A percentile compares a stretch with the other conserved stretches of the same genome.
These are phyloP conservation scores for Drosophila helvetica DNA, from an alignment of 2,888 invertebrate genomes.

Conservation along the genomic window DNA sequence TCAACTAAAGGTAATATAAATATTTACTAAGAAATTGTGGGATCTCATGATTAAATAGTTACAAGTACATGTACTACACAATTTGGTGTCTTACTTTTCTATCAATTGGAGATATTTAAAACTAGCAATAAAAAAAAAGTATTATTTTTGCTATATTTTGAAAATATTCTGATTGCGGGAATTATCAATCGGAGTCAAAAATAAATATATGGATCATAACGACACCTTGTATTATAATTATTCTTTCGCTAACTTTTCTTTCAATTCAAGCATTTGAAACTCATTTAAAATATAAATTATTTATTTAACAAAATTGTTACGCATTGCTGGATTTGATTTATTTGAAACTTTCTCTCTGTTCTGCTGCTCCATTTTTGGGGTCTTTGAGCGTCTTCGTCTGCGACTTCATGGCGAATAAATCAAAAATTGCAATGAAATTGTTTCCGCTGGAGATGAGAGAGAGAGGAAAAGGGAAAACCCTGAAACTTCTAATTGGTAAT, in stretches of 20 bases:
- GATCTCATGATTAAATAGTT: too few relatives aligned
- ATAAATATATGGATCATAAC: too few relatives aligned
- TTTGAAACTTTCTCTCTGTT: slow-evolving; percentile 15
- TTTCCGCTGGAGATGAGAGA: slow-evolving; percentile 48
- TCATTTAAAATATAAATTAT: neutral
- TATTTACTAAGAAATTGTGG: neutral
- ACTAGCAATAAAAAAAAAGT: too few relatives aligned
- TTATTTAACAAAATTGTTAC: slow-evolving; percentile 40
- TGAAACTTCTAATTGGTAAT: slow-evolving; percentile 76
- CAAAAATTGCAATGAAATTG: slow-evolving; percentile 68
- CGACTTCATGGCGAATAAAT: slow-evolving; percentile 59
- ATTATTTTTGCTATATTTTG: too few relatives aligned
- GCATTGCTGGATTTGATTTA: slow-evolving; percentile 56
- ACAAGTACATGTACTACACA: too few relatives aligned
- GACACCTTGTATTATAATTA: too few relatives aligned
- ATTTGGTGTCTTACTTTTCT: too few relatives aligned
- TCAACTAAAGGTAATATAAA: neutral
- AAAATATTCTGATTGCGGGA: too few relatives aligned
- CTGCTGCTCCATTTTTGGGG: neutral
- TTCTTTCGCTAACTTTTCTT: neutral
- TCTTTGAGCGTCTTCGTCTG: slow-evolving; percentile 12
- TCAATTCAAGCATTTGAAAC: neutral
- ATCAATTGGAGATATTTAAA: too few relatives aligned
- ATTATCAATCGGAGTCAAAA: too few relatives aligned
- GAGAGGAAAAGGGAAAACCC: slow-evolving; percentile 25